These are phyloP conservation scores for Brachyalestes nurse DNA, from an alignment of 2,797 vertebrate species.

Conservation along the genomic window DNA sequence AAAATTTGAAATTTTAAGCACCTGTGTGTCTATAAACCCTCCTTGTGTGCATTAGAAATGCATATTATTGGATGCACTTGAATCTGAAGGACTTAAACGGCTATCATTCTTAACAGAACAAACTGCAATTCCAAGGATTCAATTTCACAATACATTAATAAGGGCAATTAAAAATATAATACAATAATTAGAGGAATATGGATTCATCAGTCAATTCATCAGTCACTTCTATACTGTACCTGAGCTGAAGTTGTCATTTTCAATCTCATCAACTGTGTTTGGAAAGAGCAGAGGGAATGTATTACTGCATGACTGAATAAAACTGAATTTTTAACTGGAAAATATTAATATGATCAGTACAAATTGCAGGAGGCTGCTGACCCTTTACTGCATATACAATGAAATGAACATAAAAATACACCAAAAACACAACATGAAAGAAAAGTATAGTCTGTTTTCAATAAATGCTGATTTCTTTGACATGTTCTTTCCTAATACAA, in stretches of 20 bases:
- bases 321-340: neutral
- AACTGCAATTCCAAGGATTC: no score
- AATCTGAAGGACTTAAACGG: no score
- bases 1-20: neutral
- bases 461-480: no score
- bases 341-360: neutral
- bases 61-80: neutral
- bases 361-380: neutral
- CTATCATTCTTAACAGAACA: no score
- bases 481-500: no score
- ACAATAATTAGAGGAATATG: neutral
- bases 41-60: neutral
- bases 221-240: conserved; percentile 16
- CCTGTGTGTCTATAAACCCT: neutral
- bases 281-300: neutral
- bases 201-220: neutral
- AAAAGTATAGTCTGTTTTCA: no score
- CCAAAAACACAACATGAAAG: no score
- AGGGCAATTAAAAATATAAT: neutral
- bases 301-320: neutral
- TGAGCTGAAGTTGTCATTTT: conserved; percentile 35
- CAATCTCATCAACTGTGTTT: conserved; percentile 29
- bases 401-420: neutral
- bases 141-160: no score
- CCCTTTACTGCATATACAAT: neutral